Evolutionary conservation across 2,113 vertebrate species (phyloP).

Genomic region (Emydura subglobosa): DNA sequence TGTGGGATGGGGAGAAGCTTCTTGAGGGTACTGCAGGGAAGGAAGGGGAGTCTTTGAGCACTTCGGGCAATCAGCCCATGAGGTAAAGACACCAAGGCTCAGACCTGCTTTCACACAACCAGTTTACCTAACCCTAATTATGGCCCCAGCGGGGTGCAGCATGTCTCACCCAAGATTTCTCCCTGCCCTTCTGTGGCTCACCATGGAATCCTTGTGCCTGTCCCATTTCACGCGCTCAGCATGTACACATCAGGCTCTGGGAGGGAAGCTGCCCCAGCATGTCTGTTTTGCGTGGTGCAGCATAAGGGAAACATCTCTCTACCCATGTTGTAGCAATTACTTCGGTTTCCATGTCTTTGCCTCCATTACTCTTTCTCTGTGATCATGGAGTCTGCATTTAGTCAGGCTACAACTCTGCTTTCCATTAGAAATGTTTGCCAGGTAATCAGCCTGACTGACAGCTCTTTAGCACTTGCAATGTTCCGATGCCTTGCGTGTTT

Average conservation of each 20-base stretch:
- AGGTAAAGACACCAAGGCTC: background rate
- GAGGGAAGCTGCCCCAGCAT: background rate
- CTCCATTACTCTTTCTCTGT: fast-evolving
- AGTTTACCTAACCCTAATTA: background rate
- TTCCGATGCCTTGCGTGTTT: background rate
- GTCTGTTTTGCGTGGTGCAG: background rate
- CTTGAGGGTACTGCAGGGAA: background rate
- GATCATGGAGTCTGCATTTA: fast-evolving
- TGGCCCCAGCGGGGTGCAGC: background rate
- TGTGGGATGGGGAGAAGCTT: background rate
- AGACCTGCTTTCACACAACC: background rate
- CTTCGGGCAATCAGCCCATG: background rate
- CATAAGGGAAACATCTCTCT: background rate
- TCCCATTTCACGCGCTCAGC: background rate
- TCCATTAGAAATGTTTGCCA: fast-evolving
- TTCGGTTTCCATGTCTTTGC: background rate
- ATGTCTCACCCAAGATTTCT: background rate
- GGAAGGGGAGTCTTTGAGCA: background rate
- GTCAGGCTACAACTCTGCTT: fast-evolving
- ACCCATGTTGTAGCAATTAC: fast-evolving
- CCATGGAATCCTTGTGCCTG: background rate
- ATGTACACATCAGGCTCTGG: background rate
- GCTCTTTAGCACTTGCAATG: fast-evolving
- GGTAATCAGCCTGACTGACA: background rate
- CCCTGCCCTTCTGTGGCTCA: background rate